Evolutionary conservation across 2,113 vertebrate species (phyloP), one percentile per base, ranked within the genome.

Genomic region (Nasalis larvatus): DNA sequence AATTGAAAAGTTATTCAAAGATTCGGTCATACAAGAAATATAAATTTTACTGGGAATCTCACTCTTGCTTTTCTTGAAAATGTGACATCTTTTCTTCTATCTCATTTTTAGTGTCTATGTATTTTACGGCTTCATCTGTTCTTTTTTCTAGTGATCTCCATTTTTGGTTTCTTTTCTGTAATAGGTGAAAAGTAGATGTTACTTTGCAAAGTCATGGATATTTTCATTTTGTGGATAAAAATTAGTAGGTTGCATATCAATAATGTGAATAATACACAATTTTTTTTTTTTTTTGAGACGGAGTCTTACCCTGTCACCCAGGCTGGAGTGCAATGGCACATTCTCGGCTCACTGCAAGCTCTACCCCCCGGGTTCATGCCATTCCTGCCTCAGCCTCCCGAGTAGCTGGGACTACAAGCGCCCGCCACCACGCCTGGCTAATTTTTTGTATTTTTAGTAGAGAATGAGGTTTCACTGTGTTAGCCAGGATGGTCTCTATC

Each of bases 91-190:
- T 96, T 83, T 94, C 86, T 91, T 97, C n/a, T 77, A 9, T 85
- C 6, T 98, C 47, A 37, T 74, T 95, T 94, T 45, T 91, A 96
- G 32, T n/a, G 52, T 95, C 86, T 11, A 86, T n/a, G 35, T 73
- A 97, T 54, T 78, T 96, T 47, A 86, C 8, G 49, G 6, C 91
- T 95, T 35, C 80, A 94, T 74, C 45, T 95, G 94, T 52, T 80
- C 77, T 45, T 12, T 97, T 91, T 68, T 84, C 93, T 73, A 98
- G 69, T 23, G 66, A 82, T 74, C 37, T 96, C 98, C 98, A 99
- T 82, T 87, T 97, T 60, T 99, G 98, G 90, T 97, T 99, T 96
- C 99, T 99, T 86, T 98, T 99, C 99, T 99, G 93, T 76, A 97
- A 86, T 21, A 45, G 77, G 52, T 58, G 40, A 78, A 74, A 88